phyloP scores from a whole-genome alignment of 1,140 invertebrate species.

The Microplitis mediator region DNA sequence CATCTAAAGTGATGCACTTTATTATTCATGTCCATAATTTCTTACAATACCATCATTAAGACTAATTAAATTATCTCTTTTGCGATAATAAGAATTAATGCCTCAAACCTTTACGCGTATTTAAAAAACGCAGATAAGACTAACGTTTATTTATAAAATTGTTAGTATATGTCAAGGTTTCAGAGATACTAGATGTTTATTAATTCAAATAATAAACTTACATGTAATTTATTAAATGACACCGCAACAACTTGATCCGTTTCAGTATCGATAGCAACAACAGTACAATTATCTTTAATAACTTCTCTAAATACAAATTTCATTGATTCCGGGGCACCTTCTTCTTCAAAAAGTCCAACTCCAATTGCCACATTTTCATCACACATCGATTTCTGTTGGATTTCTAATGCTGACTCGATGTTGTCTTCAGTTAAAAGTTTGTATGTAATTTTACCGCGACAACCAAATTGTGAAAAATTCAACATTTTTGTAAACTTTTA shows the following conservation, averaged over 20 bases:
- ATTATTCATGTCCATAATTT: too few relatives aligned
- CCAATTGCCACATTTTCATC: slow-evolving; percentile 41
- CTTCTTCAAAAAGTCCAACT: slow-evolving; percentile 41
- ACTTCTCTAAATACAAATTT: slow-evolving; percentile 39
- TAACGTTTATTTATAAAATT: too few relatives aligned
- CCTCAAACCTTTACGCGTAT: too few relatives aligned
- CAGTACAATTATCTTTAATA: slow-evolving; percentile 44
- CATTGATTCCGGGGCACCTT: slow-evolving; percentile 45
- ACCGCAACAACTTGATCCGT: slow-evolving; percentile 44
- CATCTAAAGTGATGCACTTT: too few relatives aligned
- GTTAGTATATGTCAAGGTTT: not conserved
- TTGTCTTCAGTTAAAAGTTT: slow-evolving; percentile 34
- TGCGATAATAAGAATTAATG: too few relatives aligned
- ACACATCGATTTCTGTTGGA: slow-evolving; percentile 38
- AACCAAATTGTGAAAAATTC: slow-evolving; percentile 18
- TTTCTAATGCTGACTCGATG: slow-evolving; percentile 33
- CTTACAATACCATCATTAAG: too few relatives aligned
- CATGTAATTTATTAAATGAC: slow-evolving; percentile 49
- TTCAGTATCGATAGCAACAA: slow-evolving; percentile 43
- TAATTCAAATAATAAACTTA: slow-evolving; percentile 25
- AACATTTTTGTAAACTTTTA: not conserved
- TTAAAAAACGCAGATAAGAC: too few relatives aligned
- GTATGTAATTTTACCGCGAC: slow-evolving; percentile 34
- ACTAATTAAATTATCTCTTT: too few relatives aligned
- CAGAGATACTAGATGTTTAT: not conserved